Conservation (phyloP, 2,888 invertebrate genomes). For the Cataglyphis altisquamis region DNA sequence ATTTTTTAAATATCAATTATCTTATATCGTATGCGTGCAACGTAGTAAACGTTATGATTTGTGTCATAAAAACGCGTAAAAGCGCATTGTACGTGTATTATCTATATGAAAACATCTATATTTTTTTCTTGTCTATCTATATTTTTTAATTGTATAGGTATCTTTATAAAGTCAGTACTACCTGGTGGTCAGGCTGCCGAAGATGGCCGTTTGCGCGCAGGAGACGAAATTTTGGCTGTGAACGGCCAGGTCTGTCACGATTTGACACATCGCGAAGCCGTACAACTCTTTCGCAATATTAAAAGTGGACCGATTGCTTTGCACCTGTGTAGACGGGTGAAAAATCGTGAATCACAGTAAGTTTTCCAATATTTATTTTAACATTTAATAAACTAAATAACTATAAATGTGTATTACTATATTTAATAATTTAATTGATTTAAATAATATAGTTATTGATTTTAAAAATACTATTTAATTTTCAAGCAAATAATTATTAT, state of each 20-base stretch:
- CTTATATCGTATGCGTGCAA: background rate
- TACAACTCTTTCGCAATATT: conserved; percentile 93
- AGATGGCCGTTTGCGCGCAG: conserved; percentile 93
- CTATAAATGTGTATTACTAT: background rate
- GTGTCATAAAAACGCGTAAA: too few relatives aligned
- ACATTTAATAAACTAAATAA: background rate
- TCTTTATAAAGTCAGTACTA: conserved; percentile 95
- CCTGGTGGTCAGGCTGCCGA: conserved; percentile 94
- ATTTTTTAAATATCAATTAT: background rate
- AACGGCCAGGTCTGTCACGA: conserved; percentile 94
- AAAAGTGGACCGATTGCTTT: conserved; percentile 92
- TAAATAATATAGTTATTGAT: background rate
- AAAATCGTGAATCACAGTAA: conserved; percentile 85
- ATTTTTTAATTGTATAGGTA: conserved; percentile 86
- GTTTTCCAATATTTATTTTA: conserved; percentile 64
- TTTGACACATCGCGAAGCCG: conserved; percentile 93
- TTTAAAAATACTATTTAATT: background rate
- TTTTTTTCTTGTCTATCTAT: background rate
- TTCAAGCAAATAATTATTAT: conserved; percentile 14
- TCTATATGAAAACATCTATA: background rate
- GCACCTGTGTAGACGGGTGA: conserved; percentile 90
- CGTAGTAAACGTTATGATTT: background rate
- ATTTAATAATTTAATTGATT: conserved; percentile 20
- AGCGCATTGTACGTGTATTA: background rate
- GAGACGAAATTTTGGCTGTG: conserved; percentile 94